A percentile compares a stretch with the other conserved stretches of the same genome.
Conservation (phyloP, 2,113 vertebrate species). For the Cricetomys ansorgei region DNA sequence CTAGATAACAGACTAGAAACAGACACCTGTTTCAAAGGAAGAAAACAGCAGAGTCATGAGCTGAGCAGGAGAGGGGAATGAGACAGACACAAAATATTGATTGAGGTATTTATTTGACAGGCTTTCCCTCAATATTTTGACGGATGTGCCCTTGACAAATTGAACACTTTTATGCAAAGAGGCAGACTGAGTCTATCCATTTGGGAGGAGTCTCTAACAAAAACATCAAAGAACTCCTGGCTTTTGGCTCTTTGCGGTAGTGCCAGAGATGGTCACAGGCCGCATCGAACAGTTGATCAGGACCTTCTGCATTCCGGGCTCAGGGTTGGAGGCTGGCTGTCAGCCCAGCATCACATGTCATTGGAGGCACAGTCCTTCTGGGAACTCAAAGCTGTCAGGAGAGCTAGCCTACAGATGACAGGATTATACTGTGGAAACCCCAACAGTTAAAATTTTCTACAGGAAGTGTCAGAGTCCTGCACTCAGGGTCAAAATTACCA, state of each 20-base stretch:
- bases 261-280: not conserved
- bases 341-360: not conserved
- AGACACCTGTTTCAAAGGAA: not conserved
- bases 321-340: not conserved
- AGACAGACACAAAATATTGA: not conserved
- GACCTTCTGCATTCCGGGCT: not conserved
- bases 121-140: not conserved
- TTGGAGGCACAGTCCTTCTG: not conserved
- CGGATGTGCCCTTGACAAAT: not conserved
- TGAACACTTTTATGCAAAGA: not conserved
- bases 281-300: not conserved
- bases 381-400: not conserved
- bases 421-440: not conserved
- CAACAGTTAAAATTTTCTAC: slow-evolving; percentile 3
- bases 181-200: not conserved
- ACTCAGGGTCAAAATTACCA: not conserved
- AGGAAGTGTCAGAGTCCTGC: not conserved
- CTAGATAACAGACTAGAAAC: too few species aligned
- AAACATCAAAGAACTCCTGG: not conserved
- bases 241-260: not conserved
- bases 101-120: not conserved
- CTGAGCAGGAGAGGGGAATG: not conserved
- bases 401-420: not conserved
- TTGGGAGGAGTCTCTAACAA: not conserved
- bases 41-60: not conserved